Base-by-base conservation (phyloP, 2,888 invertebrate species). In the Cetonia aurata region DNA sequence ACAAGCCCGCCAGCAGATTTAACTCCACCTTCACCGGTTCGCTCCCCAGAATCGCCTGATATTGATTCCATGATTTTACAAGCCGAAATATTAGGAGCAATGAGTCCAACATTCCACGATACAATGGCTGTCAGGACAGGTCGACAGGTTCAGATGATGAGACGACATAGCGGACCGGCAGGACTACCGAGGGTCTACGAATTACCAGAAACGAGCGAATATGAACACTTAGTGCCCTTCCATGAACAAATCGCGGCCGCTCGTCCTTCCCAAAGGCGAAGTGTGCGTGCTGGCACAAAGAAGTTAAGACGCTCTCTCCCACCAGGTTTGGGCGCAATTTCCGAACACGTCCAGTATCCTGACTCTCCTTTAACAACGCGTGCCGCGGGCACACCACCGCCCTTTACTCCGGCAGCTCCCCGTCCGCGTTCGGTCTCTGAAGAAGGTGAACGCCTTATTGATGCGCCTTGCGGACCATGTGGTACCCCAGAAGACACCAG, bases 1-100 rank as follows among this genome's bases (percentile, higher is more conserved):
- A 50, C 37, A 8, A 37, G 50, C 12, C 62, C 62, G 15, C 50
- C 62, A 19, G 9, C 12, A 33, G 55, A 56, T 1, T 10, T 50
- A 4, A 10, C 9, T 1, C n/a, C 46, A 12, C 46, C 46, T 13
- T 15, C 46, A 12, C 62, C 62, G 10, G 41, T n/a, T 10, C 37
- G 37, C 9, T 31, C 46, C 19, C 66, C 66, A 15, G 66, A 66
- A 15, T 56, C 56, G n/a, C 57, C 68, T 1, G 57, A 66, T n/a
- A 66, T 66, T 19, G 66, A 68, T 15, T 17, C 31, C 1, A 0
- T 56, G 19, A 33, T 46, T 17, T 57, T 68, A n/a, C 3, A 12
- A 2, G 17, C 57, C 13, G 48, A 68, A 50, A 57, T 68, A 9
- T 31, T 57, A 15, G 56, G 1, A 48, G 48, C 37, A 17, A 0